These are phyloP conservation scores for Micromussa lordhowensis DNA, from an alignment of 92 coral and sea anemone species.

Conservation along the genomic window DNA sequence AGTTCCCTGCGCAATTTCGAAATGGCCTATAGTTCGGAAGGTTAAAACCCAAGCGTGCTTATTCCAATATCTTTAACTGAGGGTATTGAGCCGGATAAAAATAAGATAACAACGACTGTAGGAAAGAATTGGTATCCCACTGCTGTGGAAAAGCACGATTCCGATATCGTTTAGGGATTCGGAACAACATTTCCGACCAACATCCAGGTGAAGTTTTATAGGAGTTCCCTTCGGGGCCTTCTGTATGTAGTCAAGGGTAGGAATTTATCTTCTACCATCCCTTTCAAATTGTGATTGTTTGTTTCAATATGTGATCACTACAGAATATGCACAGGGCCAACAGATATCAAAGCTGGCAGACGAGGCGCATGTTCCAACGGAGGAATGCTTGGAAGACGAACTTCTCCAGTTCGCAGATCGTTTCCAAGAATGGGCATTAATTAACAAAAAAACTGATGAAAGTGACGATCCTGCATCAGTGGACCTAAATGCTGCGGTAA, in stretches of 20 bases:
- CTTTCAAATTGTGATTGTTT: neutral
- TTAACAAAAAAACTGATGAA: constrained; percentile 61
- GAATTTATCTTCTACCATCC: neutral
- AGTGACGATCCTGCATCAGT: constrained; percentile 43
- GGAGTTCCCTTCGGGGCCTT: neutral
- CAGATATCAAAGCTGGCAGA: constrained; percentile 43
- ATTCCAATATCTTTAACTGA: no score
- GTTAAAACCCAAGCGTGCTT: no score
- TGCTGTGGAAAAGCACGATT: no score
- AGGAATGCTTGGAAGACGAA: constrained; percentile 56
- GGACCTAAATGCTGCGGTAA: constrained; percentile 42
- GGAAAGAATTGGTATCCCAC: no score
- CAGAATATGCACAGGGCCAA: constrained; percentile 23
- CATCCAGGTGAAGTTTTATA: no score
- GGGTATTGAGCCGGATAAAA: no score
- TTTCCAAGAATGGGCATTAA: constrained; percentile 84
- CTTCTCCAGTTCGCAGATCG: constrained; percentile 82
- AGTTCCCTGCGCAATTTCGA: no score
- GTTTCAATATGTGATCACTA: neutral
- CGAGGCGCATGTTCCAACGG: constrained; percentile 39
- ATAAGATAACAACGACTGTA: no score
- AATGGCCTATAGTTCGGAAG: no score
- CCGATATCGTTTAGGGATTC: no score
- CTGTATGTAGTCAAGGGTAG: neutral
- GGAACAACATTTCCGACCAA: no score